These are phyloP conservation scores for Myotis yumanensis DNA, from an alignment of 2,113 vertebrate genomes.

Conservation along the genomic window DNA sequence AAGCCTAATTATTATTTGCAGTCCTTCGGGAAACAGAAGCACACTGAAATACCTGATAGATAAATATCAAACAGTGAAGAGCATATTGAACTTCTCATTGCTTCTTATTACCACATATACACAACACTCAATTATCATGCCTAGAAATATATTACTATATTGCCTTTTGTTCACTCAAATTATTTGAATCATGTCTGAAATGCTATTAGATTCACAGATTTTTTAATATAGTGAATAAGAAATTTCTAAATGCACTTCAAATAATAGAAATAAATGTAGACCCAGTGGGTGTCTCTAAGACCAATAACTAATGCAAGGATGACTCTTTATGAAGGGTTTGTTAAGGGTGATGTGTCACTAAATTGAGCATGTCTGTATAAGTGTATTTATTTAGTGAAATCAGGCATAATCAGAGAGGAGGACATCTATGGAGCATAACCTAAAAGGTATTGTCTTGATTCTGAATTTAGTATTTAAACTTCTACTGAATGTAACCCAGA, in stretches of 20 bases:
- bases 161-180: constrained; percentile 53
- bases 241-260: background rate
- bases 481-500: background rate
- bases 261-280: background rate
- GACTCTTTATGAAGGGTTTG: background rate
- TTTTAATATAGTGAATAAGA: background rate
- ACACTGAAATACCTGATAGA: constrained; percentile 66
- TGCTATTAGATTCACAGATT: background rate
- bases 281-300: background rate
- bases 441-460: background rate
- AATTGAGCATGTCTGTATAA: background rate
- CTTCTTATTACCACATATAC: constrained; percentile 69
- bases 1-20: constrained; percentile 78
- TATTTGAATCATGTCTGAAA: constrained; percentile 53
- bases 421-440: background rate
- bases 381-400: background rate
- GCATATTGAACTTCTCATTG: constrained; percentile 73
- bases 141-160: constrained; percentile 61
- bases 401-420: background rate
- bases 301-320: background rate
- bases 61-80: constrained; percentile 75
- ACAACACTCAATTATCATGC: constrained; percentile 63
- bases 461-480: background rate
- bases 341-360: background rate
- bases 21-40: constrained; percentile 63